Percentiles rank a stretch among this genome's conserved stretches.
Evolutionary conservation across 2,797 vertebrate genomes (phyloP).

Genomic region (Lepidocolaptes lacrymiger): DNA sequence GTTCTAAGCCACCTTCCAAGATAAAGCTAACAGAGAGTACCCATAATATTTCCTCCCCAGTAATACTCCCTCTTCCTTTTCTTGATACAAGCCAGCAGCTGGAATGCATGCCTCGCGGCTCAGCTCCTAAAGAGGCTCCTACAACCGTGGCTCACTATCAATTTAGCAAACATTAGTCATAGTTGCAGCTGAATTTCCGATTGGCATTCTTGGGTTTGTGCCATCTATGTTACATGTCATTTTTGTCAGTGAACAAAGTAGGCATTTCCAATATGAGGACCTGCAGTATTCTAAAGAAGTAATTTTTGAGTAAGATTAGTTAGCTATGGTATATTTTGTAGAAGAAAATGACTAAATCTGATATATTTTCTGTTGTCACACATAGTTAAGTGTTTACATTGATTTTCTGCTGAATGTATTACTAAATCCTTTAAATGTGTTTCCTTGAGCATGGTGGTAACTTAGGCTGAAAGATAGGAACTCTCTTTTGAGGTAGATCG

Average conservation of each 20-base stretch:
- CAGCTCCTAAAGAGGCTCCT: conserved; percentile 10
- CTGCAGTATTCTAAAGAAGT: background rate
- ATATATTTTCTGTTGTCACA: background rate
- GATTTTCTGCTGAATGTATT: background rate
- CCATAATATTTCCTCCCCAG: background rate
- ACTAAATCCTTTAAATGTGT: background rate
- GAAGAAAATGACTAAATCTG: background rate
- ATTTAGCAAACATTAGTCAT: conserved; percentile 62
- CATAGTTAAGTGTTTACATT: background rate
- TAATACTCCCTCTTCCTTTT: background rate
- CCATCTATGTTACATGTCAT: conserved; percentile 31
- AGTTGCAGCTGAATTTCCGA: conserved; percentile 51
- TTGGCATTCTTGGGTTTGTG: conserved; percentile 8
- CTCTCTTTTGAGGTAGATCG: background rate
- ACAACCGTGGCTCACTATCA: background rate
- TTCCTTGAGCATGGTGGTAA: background rate
- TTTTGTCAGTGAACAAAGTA: conserved; percentile 56
- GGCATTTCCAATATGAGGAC: background rate
- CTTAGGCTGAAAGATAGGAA: accelerated
- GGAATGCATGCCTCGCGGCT: background rate
- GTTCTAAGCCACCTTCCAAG: background rate
- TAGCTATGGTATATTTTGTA: background rate
- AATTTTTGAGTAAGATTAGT: background rate
- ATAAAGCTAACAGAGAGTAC: background rate
- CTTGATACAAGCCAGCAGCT: background rate